Base-by-base conservation (phyloP, 37 sponge, comb jelly and placozoan species). In the Diacarnus erythraeanus region DNA sequence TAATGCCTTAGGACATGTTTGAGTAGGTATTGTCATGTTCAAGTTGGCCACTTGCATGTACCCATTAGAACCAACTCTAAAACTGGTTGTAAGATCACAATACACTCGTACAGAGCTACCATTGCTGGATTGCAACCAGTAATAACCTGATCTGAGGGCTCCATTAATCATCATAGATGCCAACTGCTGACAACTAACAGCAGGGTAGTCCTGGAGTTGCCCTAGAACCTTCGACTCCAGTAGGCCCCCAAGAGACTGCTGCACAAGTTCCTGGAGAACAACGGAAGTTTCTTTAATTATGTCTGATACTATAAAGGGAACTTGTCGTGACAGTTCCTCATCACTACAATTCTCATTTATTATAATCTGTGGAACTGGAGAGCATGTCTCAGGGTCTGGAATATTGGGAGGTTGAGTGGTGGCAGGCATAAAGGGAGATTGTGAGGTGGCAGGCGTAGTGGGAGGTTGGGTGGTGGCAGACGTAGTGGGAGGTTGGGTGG, bases 31-130 rank as follows among this genome's bases (percentile, higher is more conserved):
- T 15, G 38, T 35, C 86, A 86, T 86, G 75, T 86, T 54, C 22
- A 86, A 25, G 39, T 79, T 65, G 12, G 75, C 86, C n/a, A 79
- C 75, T 34, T 79, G 72, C 74, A 73, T 79, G 74, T 69, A 79
- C 38, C 86, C 86, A 20, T 20, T 37, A 34, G 76, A 21, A 30
- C 35, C 47, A 21, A 25, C 34, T 1, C 17, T n/a, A 39, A 60
- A 72, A 3, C 38, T 33, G 4, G 44, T 51, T n/a, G 30, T 37
- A 33, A 86, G 25, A 26, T 86, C 86, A 47, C 86, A 86, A 60
- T 56, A 86, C 10, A 61, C 47, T n/a, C 39, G 42, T 0, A 77
- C 38, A 5, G 77, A 77, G 3, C 57, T 37, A 0, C 74, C 75
- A 38, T 63, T 69, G 30, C 75, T 31, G 2, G 31, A 26, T 9